phyloP scores from a whole-genome alignment of 2,113 vertebrate genomes.

The Phyllopteryx taeniolatus region DNA sequence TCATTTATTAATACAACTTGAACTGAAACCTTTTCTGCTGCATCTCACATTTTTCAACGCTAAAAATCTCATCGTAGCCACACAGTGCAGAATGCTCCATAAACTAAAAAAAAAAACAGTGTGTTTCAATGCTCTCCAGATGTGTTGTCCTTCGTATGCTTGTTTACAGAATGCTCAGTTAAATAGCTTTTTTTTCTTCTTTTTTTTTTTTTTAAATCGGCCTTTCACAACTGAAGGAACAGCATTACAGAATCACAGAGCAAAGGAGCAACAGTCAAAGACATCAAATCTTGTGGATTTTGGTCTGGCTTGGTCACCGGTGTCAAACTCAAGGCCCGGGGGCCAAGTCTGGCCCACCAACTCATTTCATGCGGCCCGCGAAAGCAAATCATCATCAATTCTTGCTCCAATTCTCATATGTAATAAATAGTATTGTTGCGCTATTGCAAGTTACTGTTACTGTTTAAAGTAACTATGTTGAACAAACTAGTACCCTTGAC shows the following conservation, averaged over 20 bases:
- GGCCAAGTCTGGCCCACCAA: no score
- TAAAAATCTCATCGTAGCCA: neutral
- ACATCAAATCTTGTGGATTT: no score
- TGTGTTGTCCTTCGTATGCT: slow-evolving; percentile 48
- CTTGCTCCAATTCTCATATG: no score
- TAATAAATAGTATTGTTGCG: no score
- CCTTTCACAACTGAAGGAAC: neutral
- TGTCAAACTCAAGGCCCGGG: no score
- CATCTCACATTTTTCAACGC: slow-evolving; percentile 12
- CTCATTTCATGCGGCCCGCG: no score
- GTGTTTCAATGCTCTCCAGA: slow-evolving; percentile 31
- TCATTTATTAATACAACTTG: slow-evolving; percentile 28
- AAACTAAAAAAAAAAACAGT: neutral
- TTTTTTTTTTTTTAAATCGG: neutral
- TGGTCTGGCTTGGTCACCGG: no score
- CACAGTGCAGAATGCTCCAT: neutral
- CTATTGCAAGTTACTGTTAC: no score
- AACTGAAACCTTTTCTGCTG: slow-evolving; percentile 4
- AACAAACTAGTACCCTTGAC: no score
- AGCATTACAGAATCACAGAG: no score
- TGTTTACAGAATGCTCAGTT: neutral
- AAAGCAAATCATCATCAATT: no score
- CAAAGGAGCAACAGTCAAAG: neutral
- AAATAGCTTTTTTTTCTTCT: neutral
- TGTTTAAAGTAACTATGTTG: no score